Conservation (phyloP, 2,113 vertebrate genomes). For the Zeus faber region DNA sequence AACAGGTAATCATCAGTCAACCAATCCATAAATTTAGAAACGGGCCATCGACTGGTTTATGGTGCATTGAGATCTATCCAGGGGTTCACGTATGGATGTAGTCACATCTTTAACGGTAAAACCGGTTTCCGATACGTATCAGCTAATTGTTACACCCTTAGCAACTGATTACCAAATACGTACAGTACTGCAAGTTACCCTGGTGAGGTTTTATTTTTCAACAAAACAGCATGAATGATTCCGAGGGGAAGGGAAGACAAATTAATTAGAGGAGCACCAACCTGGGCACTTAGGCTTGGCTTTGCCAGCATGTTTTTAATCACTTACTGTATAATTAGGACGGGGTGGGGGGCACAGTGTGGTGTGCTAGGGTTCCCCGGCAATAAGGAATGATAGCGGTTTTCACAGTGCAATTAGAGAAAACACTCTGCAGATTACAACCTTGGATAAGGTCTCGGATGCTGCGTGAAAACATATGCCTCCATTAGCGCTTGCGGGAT, state of each 20-base stretch:
- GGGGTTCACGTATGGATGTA: no score
- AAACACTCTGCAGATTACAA: constrained; percentile 14
- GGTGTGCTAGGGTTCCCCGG: constrained; percentile 16
- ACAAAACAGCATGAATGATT: neutral
- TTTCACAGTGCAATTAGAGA: constrained; percentile 22
- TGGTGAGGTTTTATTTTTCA: constrained; percentile 1
- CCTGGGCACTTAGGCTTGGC: constrained; percentile 26
- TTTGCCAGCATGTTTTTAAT: constrained; percentile 46
- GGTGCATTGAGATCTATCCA: no score
- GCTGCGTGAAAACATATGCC: neutral
- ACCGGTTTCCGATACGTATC: no score
- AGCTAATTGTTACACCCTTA: no score
- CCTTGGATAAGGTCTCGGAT: constrained; percentile 15
- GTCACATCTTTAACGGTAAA: no score
- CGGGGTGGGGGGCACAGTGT: constrained; percentile 20
- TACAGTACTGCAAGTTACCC: neutral
- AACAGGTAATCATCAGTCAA: no score
- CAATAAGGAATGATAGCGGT: constrained; percentile 19
- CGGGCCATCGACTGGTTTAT: no score
- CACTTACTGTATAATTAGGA: constrained; percentile 39
- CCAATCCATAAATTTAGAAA: no score
- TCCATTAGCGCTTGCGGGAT: neutral
- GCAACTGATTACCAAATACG: no score
- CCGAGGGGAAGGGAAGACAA: constrained; percentile 26
- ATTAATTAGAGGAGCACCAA: constrained; percentile 46